These are phyloP conservation scores for Maniola hyperantus DNA, from an alignment of 2,888 invertebrate genomes.

Conservation along the genomic window DNA sequence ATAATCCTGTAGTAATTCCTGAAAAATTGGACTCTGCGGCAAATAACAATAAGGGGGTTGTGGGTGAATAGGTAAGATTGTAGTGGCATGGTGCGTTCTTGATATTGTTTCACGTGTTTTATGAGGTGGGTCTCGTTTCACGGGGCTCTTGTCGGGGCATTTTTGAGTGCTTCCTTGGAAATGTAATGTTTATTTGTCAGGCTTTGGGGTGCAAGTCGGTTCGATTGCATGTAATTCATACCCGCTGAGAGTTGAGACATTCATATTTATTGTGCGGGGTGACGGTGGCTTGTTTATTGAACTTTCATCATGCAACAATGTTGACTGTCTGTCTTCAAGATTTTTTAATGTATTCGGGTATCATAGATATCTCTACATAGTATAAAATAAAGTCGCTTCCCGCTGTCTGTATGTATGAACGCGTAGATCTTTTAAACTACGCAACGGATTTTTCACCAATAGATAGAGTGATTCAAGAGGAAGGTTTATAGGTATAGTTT, in stretches of 20 bases:
- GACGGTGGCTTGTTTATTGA: slow-evolving; percentile 48
- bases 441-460: too few species aligned
- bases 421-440: too few species aligned
- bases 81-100: slow-evolving; percentile 47
- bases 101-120: slow-evolving; percentile 82
- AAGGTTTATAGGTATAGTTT: too few species aligned
- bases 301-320: slow-evolving; percentile 32
- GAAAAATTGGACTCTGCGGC: slow-evolving; percentile 44
- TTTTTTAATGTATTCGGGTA: background rate
- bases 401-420: too few species aligned
- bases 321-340: slow-evolving; percentile 7
- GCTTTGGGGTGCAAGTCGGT: slow-evolving; percentile 50
- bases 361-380: too few species aligned
- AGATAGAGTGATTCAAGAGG: too few species aligned
- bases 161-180: slow-evolving; percentile 65
- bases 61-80: slow-evolving; percentile 19
- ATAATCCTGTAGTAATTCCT: slow-evolving; percentile 34
- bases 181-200: slow-evolving; percentile 60
- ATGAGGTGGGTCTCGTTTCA: slow-evolving; percentile 79
- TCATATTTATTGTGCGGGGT: slow-evolving; percentile 53
- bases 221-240: slow-evolving; percentile 61
- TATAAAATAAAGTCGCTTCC: too few species aligned
- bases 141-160: slow-evolving; percentile 63
- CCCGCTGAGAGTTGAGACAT: slow-evolving; percentile 47
- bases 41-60: slow-evolving; percentile 33